Base-by-base conservation (phyloP, 2,888 invertebrate species). In the Hemithea aestivaria region DNA sequence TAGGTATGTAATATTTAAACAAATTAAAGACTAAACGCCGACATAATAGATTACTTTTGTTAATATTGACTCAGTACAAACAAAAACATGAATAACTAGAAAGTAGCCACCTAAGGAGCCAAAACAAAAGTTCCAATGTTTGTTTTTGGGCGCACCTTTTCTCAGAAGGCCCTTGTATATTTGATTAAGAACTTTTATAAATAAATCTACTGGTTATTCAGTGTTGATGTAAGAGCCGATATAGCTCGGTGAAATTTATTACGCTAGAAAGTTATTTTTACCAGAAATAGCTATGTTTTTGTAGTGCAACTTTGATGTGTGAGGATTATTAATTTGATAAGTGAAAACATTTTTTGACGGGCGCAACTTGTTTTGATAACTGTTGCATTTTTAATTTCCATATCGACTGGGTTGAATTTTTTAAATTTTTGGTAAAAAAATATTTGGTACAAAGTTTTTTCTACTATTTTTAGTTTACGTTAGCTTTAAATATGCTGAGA, bases 121-220 rank as follows among this genome's bases (percentile, higher is more conserved):
- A 73, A 83, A 80, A 80, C 76, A 81, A 81, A 69, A 64, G 63
- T 45, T 52, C 54, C 40, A 52, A 63, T 60, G 72, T 72, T 74
- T 76, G 74, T 73, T 68, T 72, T 62, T 48, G 60, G 64, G 61
- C 48, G 47, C 24, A 55, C 58, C 57, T 62, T 62, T 79, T 79
- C 80, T 73, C 21, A 58, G 74, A 82, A 80, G 56, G 57, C 68
- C 59, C 62, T 64, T 63, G 65, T 66, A 51, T 67, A 60, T 76
- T 74, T 80, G 73, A 80, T 80, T 72, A 73, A 73, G 73, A 71
- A 74, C 72, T 66, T 66, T 72, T 69, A 66, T 65, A 74, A 71
- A 76, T 73, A 73, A 71, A 70, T 66, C 64, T 61, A 31, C 16
- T 31, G 32, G 12, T 24, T 43, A 35, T 27, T 29, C 27, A 9